Conservation (phyloP, 2,113 vertebrate genomes). For the Chunga burmeisteri region DNA sequence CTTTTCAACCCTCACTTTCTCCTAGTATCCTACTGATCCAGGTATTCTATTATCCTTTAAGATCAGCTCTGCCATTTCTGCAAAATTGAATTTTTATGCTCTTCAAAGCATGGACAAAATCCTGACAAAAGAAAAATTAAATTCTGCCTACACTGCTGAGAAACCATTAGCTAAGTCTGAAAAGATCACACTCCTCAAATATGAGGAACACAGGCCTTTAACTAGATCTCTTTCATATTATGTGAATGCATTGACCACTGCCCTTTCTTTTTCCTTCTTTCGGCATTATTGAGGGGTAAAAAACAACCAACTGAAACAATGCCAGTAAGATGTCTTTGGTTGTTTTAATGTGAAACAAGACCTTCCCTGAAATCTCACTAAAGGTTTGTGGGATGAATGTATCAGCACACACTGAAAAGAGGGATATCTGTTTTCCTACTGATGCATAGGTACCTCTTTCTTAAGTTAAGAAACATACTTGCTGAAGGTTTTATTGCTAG, state of each 20-base stretch:
- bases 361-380: not conserved
- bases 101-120: not conserved
- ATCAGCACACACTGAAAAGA: not conserved
- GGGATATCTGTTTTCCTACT: not conserved
- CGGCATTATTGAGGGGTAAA: not conserved
- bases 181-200: not conserved
- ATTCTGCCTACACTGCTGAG: not conserved
- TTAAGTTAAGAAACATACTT: not conserved
- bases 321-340: not conserved
- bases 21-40: not conserved
- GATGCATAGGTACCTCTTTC: not conserved
- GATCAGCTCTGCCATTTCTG: not conserved
- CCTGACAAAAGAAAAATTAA: not conserved
- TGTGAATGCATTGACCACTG: not conserved
- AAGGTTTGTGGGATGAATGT: not conserved
- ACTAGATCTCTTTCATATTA: not conserved
- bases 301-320: not conserved
- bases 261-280: not conserved
- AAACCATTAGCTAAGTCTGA: not conserved
- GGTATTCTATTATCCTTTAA: not conserved
- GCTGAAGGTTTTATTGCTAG: not conserved
- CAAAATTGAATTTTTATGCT: not conserved
- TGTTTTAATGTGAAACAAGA: not conserved
- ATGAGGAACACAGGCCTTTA: not conserved
- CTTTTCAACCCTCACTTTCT: not conserved